These are phyloP conservation scores for Myotis myotis DNA, from an alignment of 2,797 vertebrate genomes.

Conservation along the genomic window DNA sequence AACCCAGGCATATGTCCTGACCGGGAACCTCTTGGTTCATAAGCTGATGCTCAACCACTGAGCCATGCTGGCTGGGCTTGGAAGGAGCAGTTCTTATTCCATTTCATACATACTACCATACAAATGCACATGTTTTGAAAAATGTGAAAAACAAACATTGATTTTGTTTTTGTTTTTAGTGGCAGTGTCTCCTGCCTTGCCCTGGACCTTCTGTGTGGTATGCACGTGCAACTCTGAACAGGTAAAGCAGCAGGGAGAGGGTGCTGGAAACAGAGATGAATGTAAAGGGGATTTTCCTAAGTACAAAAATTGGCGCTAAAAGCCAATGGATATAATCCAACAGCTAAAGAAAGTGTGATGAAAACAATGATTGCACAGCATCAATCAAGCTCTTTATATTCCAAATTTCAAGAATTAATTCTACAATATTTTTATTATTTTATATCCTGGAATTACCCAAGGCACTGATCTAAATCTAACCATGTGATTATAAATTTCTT, in stretches of 20 bases:
- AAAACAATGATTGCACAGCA: conserved; percentile 38
- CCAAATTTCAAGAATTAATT: conserved; percentile 29
- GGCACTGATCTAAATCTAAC: conserved; percentile 55
- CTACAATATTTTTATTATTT: conserved; percentile 52
- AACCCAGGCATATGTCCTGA: no score
- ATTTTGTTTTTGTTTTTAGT: not conserved
- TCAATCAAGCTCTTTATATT: not conserved
- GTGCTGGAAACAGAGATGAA: not conserved
- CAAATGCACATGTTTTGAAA: not conserved
- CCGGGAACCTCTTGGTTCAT: no score
- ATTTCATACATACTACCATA: not conserved
- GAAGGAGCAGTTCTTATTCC: not conserved
- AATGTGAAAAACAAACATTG: not conserved
- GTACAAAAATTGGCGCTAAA: not conserved
- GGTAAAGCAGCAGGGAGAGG: not conserved
- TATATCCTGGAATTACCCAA: conserved; percentile 52
- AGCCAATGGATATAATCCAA: not conserved
- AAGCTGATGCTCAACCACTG: no score
- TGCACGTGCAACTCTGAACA: no score
- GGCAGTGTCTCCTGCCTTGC: not conserved
- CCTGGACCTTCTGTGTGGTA: no score
- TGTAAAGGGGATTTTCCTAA: not conserved
- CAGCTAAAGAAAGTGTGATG: not conserved
- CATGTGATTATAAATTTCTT: conserved; percentile 50
- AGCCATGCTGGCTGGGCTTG: no score